Evolutionary conservation across 35 echinoderm and acorn worm species (phyloP).

Genomic region (Holothuria glaberrima): DNA sequence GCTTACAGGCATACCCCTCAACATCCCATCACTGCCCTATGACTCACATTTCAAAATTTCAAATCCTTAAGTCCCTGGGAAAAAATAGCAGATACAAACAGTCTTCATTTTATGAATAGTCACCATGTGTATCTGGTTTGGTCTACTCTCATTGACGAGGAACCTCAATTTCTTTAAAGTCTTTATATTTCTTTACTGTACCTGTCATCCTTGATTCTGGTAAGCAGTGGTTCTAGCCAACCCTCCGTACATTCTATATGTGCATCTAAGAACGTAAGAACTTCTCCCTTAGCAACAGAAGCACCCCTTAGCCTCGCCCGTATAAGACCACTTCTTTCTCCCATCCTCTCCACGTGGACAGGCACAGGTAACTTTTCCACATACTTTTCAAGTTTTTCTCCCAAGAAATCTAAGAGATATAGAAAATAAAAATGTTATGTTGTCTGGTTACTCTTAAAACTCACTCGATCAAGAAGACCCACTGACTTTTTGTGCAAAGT

Average conservation of each 20-base stretch:
- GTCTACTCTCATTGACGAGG: no score
- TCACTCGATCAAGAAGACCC: no score
- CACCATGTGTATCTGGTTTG: no score
- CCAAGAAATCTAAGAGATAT: constrained; percentile 82
- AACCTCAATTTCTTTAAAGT: no score
- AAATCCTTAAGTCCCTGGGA: no score
- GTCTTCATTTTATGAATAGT: no score
- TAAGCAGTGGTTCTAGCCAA: constrained; percentile 91
- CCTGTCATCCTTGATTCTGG: constrained; percentile 89
- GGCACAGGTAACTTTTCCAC: constrained; percentile 61
- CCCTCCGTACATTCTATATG: constrained; percentile 97
- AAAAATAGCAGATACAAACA: no score
- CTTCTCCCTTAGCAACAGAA: constrained; percentile 82
- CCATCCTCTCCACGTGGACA: constrained; percentile 91
- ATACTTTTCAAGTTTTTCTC: constrained; percentile 87
- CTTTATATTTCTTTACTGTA: constrained; percentile 2
- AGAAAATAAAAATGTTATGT: background rate
- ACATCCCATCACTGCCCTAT: no score
- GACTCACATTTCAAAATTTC: no score
- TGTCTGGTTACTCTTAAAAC: no score
- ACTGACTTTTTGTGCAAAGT: no score
- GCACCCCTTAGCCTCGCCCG: constrained; percentile 88
- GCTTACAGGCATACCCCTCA: no score
- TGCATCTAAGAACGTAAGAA: constrained; percentile 93
- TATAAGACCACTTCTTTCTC: constrained; percentile 91